phyloP scores from a whole-genome alignment of 1,140 invertebrate genomes.

The Teleopsis dalmanni region DNA sequence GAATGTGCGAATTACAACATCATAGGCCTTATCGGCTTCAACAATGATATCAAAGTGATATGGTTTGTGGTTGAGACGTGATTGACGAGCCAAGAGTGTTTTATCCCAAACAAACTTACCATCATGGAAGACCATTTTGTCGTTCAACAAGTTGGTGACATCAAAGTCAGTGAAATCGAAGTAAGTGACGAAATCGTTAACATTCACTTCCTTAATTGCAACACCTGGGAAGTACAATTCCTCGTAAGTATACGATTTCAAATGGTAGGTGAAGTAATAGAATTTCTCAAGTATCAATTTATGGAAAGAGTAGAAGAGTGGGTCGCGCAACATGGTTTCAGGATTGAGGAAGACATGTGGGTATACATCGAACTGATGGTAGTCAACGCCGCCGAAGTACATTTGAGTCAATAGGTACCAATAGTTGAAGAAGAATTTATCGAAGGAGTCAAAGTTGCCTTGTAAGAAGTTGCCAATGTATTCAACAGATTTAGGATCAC shows the following conservation, averaged over 20 bases:
- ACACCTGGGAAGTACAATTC: slow-evolving; percentile 55
- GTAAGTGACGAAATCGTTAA: slow-evolving; percentile 36
- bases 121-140: slow-evolving; percentile 36
- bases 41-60: slow-evolving; percentile 50
- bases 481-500: slow-evolving; percentile 50
- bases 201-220: slow-evolving; percentile 49
- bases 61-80: slow-evolving; percentile 55
- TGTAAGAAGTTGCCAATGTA: slow-evolving; percentile 64
- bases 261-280: slow-evolving; percentile 47
- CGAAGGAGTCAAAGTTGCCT: slow-evolving; percentile 57
- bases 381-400: slow-evolving; percentile 41
- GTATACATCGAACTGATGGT: slow-evolving; percentile 25
- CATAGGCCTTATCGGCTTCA: slow-evolving; percentile 47
- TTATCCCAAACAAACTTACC: slow-evolving; percentile 37
- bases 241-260: slow-evolving; percentile 53
- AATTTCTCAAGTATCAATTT: slow-evolving; percentile 50
- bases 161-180: slow-evolving; percentile 20
- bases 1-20: slow-evolving; percentile 43
- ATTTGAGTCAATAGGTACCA: slow-evolving; percentile 48
- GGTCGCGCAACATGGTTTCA: slow-evolving; percentile 58
- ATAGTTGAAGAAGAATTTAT: slow-evolving; percentile 52
- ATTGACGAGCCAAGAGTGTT: slow-evolving; percentile 39
- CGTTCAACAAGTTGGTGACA: slow-evolving; percentile 52
- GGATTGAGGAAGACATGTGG: slow-evolving; percentile 46
- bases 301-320: slow-evolving; percentile 57